These are phyloP conservation scores for Halictus quadricinctus DNA, from an alignment of 2,888 invertebrate species.

Conservation along the genomic window DNA sequence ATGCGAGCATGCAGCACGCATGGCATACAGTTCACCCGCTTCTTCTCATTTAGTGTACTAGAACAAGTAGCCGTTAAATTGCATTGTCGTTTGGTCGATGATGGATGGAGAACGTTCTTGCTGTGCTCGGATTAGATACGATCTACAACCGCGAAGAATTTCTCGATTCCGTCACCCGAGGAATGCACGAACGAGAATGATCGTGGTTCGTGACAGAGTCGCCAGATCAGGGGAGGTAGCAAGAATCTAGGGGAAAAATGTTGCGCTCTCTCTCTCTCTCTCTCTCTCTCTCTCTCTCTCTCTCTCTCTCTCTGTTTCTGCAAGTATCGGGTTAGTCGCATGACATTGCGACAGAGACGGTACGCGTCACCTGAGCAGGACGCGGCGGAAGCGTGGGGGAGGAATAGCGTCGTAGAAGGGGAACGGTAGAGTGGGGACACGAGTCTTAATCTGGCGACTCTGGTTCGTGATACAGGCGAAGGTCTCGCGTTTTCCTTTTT, in stretches of 20 bases:
- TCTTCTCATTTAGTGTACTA: constrained; percentile 47
- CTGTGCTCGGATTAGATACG: neutral
- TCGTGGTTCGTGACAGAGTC: neutral
- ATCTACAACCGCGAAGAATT: neutral
- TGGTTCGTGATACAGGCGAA: neutral
- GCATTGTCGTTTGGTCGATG: constrained; percentile 39
- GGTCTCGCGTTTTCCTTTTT: neutral
- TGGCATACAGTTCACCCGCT: constrained; percentile 55
- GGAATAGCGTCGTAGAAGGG: too few relatives aligned
- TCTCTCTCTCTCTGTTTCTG: too few relatives aligned
- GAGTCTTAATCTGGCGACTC: too few relatives aligned
- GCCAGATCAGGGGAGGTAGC: too few relatives aligned
- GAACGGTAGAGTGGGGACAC: too few relatives aligned
- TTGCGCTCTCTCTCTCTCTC: too few relatives aligned
- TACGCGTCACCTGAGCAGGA: too few relatives aligned
- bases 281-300: too few relatives aligned
- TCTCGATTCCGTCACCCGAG: neutral
- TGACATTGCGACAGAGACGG: too few relatives aligned
- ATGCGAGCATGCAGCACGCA: constrained; percentile 64
- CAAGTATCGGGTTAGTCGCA: too few relatives aligned
- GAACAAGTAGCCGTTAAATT: constrained; percentile 51
- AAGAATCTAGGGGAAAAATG: too few relatives aligned
- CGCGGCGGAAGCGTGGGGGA: too few relatives aligned
- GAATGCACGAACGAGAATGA: neutral
- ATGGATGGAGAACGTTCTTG: constrained; percentile 32